Conservation (phyloP, 2,113 vertebrate species). For the Prietella phreatophila region DNA sequence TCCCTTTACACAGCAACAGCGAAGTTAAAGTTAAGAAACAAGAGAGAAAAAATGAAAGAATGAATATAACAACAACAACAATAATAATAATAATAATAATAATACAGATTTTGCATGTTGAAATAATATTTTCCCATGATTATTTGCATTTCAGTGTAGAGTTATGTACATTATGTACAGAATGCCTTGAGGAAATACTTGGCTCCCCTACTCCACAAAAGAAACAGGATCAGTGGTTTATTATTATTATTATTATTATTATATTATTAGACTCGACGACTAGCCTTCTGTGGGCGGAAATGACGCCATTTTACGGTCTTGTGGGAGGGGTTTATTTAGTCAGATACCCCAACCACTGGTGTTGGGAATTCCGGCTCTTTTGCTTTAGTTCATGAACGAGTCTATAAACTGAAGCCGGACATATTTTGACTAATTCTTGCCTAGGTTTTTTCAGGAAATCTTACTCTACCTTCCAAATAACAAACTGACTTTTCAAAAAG, state of each 20-base stretch:
- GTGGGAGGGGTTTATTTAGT: not conserved
- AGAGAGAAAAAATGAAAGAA: not conserved
- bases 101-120: not conserved
- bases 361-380: not conserved
- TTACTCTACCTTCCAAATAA: not conserved
- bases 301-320: not conserved
- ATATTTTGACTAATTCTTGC: not conserved
- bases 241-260: not conserved
- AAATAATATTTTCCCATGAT: not conserved
- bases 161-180: not conserved
- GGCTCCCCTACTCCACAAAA: not conserved
- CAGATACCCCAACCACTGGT: not conserved
- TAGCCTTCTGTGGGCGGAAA: not conserved
- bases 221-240: conserved; percentile 67
- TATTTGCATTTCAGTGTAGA: not conserved
- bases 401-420: not conserved
- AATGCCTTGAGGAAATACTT: not conserved
- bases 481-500: not conserved
- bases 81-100: not conserved
- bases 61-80: not conserved
- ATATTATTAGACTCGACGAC: not conserved
- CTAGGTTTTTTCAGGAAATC: not conserved
- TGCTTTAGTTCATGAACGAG: not conserved
- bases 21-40: not conserved
- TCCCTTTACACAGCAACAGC: not conserved